These are phyloP conservation scores for Stegophylla sp. DNA, from an alignment of 2,888 invertebrate genomes.

Conservation along the genomic window DNA sequence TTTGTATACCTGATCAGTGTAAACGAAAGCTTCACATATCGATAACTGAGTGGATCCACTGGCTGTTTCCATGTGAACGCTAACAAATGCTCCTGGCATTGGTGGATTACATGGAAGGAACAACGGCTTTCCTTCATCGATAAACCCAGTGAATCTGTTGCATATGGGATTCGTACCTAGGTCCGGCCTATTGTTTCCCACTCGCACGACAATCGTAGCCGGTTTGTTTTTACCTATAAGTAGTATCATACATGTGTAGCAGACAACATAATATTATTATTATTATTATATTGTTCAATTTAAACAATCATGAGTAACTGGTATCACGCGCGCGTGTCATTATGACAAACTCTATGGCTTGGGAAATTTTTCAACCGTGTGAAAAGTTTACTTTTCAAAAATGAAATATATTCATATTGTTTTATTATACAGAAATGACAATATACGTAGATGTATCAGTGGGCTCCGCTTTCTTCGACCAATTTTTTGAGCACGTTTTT, in stretches of 20 bases:
- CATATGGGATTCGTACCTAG: conserved; percentile 90
- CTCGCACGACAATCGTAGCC: conserved; percentile 85
- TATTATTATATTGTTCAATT: conserved; percentile 9
- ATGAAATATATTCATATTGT: conserved; percentile 40
- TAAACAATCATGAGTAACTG: conserved; percentile 11
- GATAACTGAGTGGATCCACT: conserved; percentile 76
- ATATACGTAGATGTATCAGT: conserved; percentile 7
- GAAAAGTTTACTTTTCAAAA: conserved; percentile 38
- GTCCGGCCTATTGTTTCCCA: conserved; percentile 91
- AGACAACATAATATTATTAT: background rate
- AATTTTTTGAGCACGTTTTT: conserved; percentile 48
- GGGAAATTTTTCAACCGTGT: conserved; percentile 29
- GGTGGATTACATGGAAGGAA: conserved; percentile 93
- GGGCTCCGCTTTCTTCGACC: conserved; percentile 52
- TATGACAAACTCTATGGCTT: conserved; percentile 33
- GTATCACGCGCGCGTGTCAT: conserved; percentile 6
- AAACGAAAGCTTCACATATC: conserved; percentile 92
- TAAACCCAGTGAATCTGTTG: conserved; percentile 83
- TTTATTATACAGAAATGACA: conserved; percentile 38
- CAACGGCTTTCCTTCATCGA: conserved; percentile 88
- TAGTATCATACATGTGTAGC: conserved; percentile 31
- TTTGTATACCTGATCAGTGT: conserved; percentile 77
- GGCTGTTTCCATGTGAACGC: conserved; percentile 84
- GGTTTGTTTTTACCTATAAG: conserved; percentile 75
- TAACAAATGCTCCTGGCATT: conserved; percentile 93